Base-by-base conservation (phyloP, 2,113 vertebrate species). In the Scopus umbretta region DNA sequence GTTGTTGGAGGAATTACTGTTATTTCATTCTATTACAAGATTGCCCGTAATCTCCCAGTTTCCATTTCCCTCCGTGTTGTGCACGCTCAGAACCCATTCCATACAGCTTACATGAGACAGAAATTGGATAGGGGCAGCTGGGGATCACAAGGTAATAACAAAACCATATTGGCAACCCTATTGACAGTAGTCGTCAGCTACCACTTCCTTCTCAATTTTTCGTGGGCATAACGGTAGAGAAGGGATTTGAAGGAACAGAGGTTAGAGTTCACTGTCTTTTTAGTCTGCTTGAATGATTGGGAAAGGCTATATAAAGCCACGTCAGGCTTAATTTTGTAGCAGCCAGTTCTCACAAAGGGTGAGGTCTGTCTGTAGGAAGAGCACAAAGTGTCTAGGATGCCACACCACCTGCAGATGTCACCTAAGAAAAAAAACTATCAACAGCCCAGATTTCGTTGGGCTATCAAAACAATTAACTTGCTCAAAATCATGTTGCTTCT, bases 251-350 rank as follows among this genome's bases (percentile, higher is more conserved):
- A 94, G 52, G 52, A 94, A 21, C 40, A 80, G 76, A 91, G 70
- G 52, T 85, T 89, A 66, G 36, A 92, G 78, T 75, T 97, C 43
- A 38, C 68, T 3, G 9, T 83, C 80, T 62, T 89, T 91, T 89
- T 86, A 89, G 83, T 82, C 63, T 84, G 65, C 88, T 81, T 34
- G 3, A 89, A 58, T 97, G 94, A 92, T 42, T 86, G 95, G 81
- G 83, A 61, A 92, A 72, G 43, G 58, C 80, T 92, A 15, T 87
- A 87, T 65, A 96, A 94, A 96, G 34, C 52, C 43, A 89, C 61
- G 52, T 88, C 62, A 71, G 68, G 56, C 80, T 84, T 95, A 79
- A 95, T 90, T 83, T 76, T 0, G 0, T 80, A 75, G 52, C 40
- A 81, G 75, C 34, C 78, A 72, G 1, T 89, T 94, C 70, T 79